Percentiles rank a stretch among this genome's conserved stretches.
Evolutionary conservation across 2,888 invertebrate genomes (phyloP).

Genomic region (Nemotelus nigrinus): DNA sequence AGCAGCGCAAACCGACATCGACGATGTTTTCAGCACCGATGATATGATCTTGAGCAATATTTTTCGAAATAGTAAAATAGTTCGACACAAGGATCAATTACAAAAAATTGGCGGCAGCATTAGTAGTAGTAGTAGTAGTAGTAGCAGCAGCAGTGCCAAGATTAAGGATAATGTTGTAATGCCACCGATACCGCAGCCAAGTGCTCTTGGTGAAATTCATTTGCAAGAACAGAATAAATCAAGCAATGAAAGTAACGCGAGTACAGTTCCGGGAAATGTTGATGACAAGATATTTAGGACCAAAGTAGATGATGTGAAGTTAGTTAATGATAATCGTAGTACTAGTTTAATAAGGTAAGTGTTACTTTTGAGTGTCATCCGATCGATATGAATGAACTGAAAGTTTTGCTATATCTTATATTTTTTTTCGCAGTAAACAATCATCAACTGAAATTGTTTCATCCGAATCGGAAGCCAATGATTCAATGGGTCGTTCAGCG

Average conservation of each 20-base stretch:
- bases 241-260: neutral
- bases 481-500: constrained; percentile 16
- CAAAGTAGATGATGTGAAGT: constrained; percentile 45
- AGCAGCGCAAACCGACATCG: constrained; percentile 54
- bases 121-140: neutral
- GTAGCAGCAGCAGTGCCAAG: constrained; percentile 32
- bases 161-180: constrained; percentile 44
- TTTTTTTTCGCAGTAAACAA: constrained; percentile 42
- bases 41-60: constrained; percentile 53
- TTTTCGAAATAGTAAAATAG: constrained; percentile 37
- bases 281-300: constrained; percentile 44
- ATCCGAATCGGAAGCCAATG: constrained; percentile 23
- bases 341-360: constrained; percentile 49
- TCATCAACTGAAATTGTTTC: constrained; percentile 35
- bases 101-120: neutral
- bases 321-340: constrained; percentile 46
- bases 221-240: constrained; percentile 13
- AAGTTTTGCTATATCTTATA: too few relatives aligned
- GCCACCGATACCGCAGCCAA: constrained; percentile 12
- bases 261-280: neutral
- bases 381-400: too few relatives aligned
- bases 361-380: too few relatives aligned
- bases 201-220: constrained; percentile 31
- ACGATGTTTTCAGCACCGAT: constrained; percentile 53
- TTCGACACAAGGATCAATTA: constrained; percentile 21